Base-by-base conservation (phyloP, 2,113 vertebrate genomes). In the Sigmodon hispidus region DNA sequence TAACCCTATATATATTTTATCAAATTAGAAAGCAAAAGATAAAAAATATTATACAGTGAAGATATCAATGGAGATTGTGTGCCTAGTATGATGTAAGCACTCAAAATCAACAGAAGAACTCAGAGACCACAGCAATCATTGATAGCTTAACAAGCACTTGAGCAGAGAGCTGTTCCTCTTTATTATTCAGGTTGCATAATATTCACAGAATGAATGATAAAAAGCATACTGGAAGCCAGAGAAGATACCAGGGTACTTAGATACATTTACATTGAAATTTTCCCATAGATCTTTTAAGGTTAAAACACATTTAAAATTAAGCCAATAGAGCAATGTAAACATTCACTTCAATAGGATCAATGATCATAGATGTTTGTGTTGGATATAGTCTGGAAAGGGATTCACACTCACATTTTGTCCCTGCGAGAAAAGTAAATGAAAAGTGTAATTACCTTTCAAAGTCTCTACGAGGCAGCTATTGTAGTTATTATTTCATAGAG, bases 271-370 rank as follows among this genome's bases (percentile, higher is more conserved):
- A 75, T 77, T 81, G 22, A 85, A 93, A 91, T 72, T 83, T 85
- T 0, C 1, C 11, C 11, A 94, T 7, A 59, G 1, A 2, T 70
- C 69, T 89, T 21, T 48, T 13, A 36, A 89, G 26, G 67, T 24
- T 80, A 94, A 91, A 94, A 29, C 45, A 57, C 1, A 70, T 93
- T 84, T 55, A 63, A 93, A 83, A 40, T 75, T 4, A 94, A 94
- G 24, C 5, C 50, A 91, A 67, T 3, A 69, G 0, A 73, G 4
- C 90, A 90, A 96, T 59, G 63, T 48, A 19, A 97, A 96, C 87
- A 9, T 75, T 29, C 3, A 50, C 24, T 70, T 7, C 21, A 84
- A 3, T 40, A 57, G 63, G 80, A 87, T n/a, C 11, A 48, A 59
- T 50, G 9, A 16, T 73, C 36, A 36, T 92, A 29, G 85, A 40